Percentiles rank a stretch among this genome's conserved stretches.
Evolutionary conservation across 2,113 vertebrate species (phyloP).

Genomic region (Neogobius melanostomus): DNA sequence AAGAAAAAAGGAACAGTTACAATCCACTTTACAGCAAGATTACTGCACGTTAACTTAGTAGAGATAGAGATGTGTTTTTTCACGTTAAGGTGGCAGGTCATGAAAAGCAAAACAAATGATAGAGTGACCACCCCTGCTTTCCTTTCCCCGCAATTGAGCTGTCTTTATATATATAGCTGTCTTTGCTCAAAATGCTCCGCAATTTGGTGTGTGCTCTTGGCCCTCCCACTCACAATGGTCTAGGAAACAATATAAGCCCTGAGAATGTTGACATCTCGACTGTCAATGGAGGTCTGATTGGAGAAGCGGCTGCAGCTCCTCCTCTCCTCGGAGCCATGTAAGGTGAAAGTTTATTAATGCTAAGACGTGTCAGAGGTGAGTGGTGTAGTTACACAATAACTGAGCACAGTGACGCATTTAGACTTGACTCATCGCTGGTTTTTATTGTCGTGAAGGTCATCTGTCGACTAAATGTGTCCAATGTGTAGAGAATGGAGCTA

Average conservation of each 20-base stretch:
- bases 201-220: slow-evolving; percentile 52
- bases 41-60: background rate
- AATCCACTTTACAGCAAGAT: no score
- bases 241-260: slow-evolving; percentile 80
- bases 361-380: slow-evolving; percentile 3
- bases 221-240: background rate
- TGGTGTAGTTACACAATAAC: slow-evolving; percentile 64
- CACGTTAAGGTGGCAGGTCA: slow-evolving; percentile 35
- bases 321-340: slow-evolving; percentile 11
- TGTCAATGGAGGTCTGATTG: slow-evolving; percentile 74
- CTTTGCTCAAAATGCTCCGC: slow-evolving; percentile 60
- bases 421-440: slow-evolving; percentile 71
- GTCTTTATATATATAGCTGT: slow-evolving; percentile 22
- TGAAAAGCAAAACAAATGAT: slow-evolving; percentile 64
- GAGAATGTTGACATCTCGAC: slow-evolving; percentile 82
- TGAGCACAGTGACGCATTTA: slow-evolving; percentile 54
- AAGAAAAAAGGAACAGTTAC: no score
- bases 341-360: slow-evolving; percentile 1
- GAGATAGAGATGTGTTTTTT: slow-evolving; percentile 18
- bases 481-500: no score
- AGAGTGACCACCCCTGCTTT: slow-evolving; percentile 41
- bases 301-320: slow-evolving; percentile 42
- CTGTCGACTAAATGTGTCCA: slow-evolving; percentile 12
- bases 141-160: slow-evolving; percentile 66
- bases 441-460: slow-evolving; percentile 53